Percentiles rank a stretch among this genome's conserved stretches.
Conservation (phyloP, 1,140 invertebrate species). For the Eurosta solidaginis region DNA sequence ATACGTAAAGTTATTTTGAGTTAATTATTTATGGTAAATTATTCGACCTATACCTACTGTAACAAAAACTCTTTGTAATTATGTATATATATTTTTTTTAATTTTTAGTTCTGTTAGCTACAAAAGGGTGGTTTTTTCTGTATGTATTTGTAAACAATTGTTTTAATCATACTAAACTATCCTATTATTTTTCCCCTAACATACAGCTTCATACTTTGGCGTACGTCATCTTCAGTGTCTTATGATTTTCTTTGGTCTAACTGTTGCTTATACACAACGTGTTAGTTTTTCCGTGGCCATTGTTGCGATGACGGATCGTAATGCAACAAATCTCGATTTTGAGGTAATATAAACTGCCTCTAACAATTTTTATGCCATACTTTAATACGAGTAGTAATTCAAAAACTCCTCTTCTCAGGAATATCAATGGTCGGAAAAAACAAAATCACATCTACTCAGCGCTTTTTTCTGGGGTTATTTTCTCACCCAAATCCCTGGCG, state of each 20-base stretch:
- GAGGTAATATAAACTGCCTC: neutral
- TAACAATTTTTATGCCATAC: neutral
- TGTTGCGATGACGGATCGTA: conserved; percentile 30
- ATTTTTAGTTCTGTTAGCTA: too few relatives aligned
- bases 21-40: too few relatives aligned
- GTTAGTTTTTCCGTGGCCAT: conserved; percentile 70
- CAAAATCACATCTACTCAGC: conserved; percentile 65
- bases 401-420: conserved; percentile 25
- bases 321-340: conserved; percentile 40
- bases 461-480: conserved; percentile 67
- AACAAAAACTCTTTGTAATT: too few relatives aligned
- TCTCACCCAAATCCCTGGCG: conserved; percentile 49
- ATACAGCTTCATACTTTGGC: conserved; percentile 61
- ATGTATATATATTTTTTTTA: too few relatives aligned
- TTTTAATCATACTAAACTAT: too few relatives aligned
- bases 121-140: neutral
- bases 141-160: neutral
- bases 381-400: neutral
- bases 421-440: conserved; percentile 61
- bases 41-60: too few relatives aligned
- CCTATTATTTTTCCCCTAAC: conserved; percentile 25
- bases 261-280: conserved; percentile 66
- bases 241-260: conserved; percentile 65
- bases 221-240: conserved; percentile 68
- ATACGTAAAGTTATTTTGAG: too few relatives aligned